phyloP scores from a whole-genome alignment of 2,113 vertebrate species.

The Gracilinanus agilis region DNA sequence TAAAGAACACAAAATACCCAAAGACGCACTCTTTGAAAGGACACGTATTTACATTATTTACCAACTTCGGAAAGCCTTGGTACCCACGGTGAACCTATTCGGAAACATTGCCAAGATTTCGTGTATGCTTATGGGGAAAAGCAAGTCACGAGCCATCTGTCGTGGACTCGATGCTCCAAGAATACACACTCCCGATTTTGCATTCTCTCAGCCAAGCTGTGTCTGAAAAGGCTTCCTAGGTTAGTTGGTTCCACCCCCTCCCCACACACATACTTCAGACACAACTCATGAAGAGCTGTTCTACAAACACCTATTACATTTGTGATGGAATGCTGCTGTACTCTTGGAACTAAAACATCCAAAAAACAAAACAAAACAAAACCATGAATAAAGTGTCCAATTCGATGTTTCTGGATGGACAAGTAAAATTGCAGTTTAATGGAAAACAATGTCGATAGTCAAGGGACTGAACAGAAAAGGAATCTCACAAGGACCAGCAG shows the following conservation, averaged over 20 bases:
- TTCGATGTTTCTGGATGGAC: slow-evolving; percentile 73
- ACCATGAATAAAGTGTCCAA: slow-evolving; percentile 65
- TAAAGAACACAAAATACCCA: slow-evolving; percentile 79
- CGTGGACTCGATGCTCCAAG: not conserved
- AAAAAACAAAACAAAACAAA: slow-evolving; percentile 77
- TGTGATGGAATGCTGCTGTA: slow-evolving; percentile 85
- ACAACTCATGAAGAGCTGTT: slow-evolving; percentile 79
- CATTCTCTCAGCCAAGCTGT: slow-evolving; percentile 22
- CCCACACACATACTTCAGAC: slow-evolving; percentile 69
- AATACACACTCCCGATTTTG: not conserved
- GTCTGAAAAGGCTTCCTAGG: slow-evolving; percentile 77
- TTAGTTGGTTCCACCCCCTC: slow-evolving; percentile 57
- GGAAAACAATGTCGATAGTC: slow-evolving; percentile 72
- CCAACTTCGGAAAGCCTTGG: slow-evolving; percentile 85
- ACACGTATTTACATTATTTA: slow-evolving; percentile 89
- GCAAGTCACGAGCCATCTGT: slow-evolving; percentile 78
- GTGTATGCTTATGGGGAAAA: slow-evolving; percentile 77
- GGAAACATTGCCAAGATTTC: slow-evolving; percentile 85
- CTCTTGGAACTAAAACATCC: slow-evolving; percentile 82
- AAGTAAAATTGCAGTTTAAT: slow-evolving; percentile 64
- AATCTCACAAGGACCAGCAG: slow-evolving; percentile 56
- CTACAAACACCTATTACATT: slow-evolving; percentile 85
- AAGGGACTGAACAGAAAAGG: slow-evolving; percentile 70
- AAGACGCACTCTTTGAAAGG: slow-evolving; percentile 84
- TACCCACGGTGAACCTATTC: slow-evolving; percentile 82